Conservation (phyloP, 1,140 invertebrate genomes). For the Hylaeus anthracinus region DNA sequence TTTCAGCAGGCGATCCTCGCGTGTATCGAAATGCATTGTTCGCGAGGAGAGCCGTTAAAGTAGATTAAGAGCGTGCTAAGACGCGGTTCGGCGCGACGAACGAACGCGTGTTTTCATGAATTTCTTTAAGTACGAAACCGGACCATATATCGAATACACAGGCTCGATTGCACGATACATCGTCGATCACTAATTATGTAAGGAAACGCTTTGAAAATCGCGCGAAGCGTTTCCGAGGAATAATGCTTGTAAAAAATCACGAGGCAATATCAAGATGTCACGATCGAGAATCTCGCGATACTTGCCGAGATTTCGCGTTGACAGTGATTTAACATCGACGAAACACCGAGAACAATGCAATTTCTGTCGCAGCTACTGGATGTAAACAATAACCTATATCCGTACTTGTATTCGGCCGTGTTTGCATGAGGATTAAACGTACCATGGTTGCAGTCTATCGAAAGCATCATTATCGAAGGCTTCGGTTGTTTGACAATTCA, state of each 20-base stretch:
- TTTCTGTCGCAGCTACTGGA: slow-evolving; percentile 3
- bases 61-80: neutral
- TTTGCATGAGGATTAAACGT: neutral
- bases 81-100: neutral
- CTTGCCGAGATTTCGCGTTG: neutral
- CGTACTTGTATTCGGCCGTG: neutral
- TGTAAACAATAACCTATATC: slow-evolving; percentile 47
- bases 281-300: neutral
- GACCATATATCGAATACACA: neutral
- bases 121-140: neutral
- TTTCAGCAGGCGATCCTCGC: neutral
- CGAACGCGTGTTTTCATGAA: neutral
- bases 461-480: neutral
- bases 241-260: neutral
- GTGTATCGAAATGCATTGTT: neutral
- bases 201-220: neutral
- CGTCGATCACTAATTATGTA: neutral
- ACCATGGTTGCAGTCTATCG: neutral
- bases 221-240: neutral
- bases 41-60: neutral
- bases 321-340: neutral
- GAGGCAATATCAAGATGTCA: neutral
- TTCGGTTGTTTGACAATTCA: slow-evolving; percentile 28
- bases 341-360: slow-evolving; percentile 17
- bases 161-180: neutral